A percentile compares a stretch with the other conserved stretches of the same genome.
phyloP scores from a whole-genome alignment of 2,888 invertebrate species.

The Patella depressa region DNA sequence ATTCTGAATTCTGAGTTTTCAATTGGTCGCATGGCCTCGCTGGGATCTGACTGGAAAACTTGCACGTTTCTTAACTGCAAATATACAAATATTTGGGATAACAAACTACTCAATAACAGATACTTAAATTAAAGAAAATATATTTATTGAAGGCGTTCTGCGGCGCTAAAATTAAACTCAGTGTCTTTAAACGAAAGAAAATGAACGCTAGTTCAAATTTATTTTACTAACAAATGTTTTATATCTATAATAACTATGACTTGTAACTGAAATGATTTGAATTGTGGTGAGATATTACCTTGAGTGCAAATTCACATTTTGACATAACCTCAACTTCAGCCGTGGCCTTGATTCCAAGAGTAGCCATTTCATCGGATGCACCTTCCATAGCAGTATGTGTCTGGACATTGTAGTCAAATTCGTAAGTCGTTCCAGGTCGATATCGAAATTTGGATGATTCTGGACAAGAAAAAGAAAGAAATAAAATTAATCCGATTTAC shows the following conservation, averaged over 20 bases:
- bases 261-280: background rate
- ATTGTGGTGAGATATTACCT: constrained; percentile 55
- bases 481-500: background rate
- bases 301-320: constrained; percentile 71
- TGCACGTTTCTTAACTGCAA: constrained; percentile 65
- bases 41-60: constrained; percentile 64
- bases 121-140: no score
- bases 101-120: background rate
- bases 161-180: no score
- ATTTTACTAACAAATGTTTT: no score
- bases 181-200: no score
- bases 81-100: constrained; percentile 12
- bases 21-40: constrained; percentile 28
- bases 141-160: no score
- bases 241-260: no score
- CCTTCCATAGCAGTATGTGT: constrained; percentile 79
- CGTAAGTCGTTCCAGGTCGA: constrained; percentile 80
- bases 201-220: no score
- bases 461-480: constrained; percentile 31
- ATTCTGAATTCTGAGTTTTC: constrained; percentile 51
- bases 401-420: constrained; percentile 83
- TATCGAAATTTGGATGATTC: constrained; percentile 71
- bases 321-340: constrained; percentile 70
- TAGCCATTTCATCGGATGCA: constrained; percentile 73
- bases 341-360: constrained; percentile 68